Base-by-base conservation (phyloP, 1,140 invertebrate genomes). In the Halyomorpha halys region DNA sequence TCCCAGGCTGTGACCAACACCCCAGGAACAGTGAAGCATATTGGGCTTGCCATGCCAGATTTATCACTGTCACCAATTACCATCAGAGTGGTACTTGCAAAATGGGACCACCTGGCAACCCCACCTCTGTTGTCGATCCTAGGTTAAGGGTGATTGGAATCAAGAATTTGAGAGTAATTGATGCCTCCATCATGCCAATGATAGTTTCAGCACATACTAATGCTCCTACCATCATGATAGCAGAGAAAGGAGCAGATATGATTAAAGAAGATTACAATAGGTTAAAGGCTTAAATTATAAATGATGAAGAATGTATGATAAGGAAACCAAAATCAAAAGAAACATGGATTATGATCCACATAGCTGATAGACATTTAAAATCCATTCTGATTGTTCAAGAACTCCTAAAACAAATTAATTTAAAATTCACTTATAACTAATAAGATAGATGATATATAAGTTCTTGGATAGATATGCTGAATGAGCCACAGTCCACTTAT, bases 41-140 rank as follows among this genome's bases (percentile, higher is more conserved):
- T 71, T 90, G 86, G 77, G 81, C 81, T 27, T 93, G 90, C 74
- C 78, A 84, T 49, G 75, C 81, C 0, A 77, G 80, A 23, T 77
- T 82, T 63, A 81, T 87, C 25, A 86, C 87, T 0, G 78, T 83
- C 23, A 87, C 83, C 0, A 83, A 90, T 54, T 89, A 86, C 69
- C 89, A 93, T 72, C 84, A 85, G 25, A 81, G 82, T 2, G 89
- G 90, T 0, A 92, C 90, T 0, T 87, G 86, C 71, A 91, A 90
- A 74, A 94, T 94, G 91, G 91, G 89, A 0, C 81, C 83, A 0
- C 65, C 70, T 16, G 76, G 70, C 3, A 88, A 91, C 73, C 76
- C 78, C 4, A 76, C 78, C 0, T 82, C 86, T 5, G 87, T 90
- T 0, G 86, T 90, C 0, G 82, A 88, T 75, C 78, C 84, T 0